Evolutionary conservation across 2,113 vertebrate species (phyloP), one percentile per base, ranked within the genome.

Genomic region (Sorex araneus): DNA sequence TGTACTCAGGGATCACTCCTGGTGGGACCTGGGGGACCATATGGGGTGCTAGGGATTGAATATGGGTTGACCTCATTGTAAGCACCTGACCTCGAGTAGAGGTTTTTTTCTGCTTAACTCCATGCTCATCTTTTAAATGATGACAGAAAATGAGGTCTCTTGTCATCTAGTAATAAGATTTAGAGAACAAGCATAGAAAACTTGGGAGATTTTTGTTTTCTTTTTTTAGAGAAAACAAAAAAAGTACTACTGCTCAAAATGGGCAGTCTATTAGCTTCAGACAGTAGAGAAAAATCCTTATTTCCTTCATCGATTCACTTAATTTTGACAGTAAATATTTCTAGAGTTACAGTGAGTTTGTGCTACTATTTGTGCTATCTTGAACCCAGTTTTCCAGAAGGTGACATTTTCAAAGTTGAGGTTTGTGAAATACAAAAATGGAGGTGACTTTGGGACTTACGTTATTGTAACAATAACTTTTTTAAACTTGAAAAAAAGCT

Each of bases 391-490:
- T 94, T 81, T 82, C 27, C 28, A 94, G 69, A 45, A 85, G 60
- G 63, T 74, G 40, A 92, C 90, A 36, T 63, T 66, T 93, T 93
- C 16, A 93, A 57, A 88, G 23, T 87, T 80, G 28, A 82, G 32
- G 40, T 54, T 84, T 94, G 92, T 77, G 34, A 87, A 86, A 93
- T 75, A 19, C 6, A 30, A 84, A 95, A 89, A 80, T 57, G 66
- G 28, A 80, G 11, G 18, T 95, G 28, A 94, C 28, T 94, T 93
- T 92, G 18, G 93, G 80, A 19, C 36, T 93, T 88, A 91, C 57
- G 25, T 70, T 90, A 86, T 89, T 87, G 1, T 60, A 89, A 50
- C 25, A 67, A 0, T 94, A 54, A 19, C 32, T 69, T 36, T 45
- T 28, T 60, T 84, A 60, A 40, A 40, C 57, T 60, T 60, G 21